Conservation (phyloP, 2,113 vertebrate species). For the Xiphophorus maculatus region DNA sequence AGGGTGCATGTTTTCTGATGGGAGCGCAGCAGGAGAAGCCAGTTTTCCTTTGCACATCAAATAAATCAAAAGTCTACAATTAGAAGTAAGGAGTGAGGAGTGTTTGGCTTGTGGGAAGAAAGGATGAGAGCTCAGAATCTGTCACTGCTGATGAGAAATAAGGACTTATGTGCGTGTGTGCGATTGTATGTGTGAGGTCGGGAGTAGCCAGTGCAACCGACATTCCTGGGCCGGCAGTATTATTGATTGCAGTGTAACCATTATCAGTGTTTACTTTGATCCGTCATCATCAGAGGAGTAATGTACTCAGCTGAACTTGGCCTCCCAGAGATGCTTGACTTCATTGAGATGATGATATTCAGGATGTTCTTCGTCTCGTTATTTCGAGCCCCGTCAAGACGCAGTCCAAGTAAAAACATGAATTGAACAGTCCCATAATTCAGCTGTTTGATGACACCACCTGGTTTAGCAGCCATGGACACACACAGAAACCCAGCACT, state of each 20-base stretch:
- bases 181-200: constrained; percentile 71
- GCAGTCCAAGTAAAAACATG: constrained; percentile 12
- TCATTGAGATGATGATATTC: constrained; percentile 38
- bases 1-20: constrained; percentile 60
- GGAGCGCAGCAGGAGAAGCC: constrained; percentile 49
- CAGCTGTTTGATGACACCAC: constrained; percentile 52
- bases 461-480: constrained; percentile 43
- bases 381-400: constrained; percentile 27
- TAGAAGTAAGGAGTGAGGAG: constrained; percentile 66
- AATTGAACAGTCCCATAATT: constrained; percentile 19
- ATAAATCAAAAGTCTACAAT: constrained; percentile 75
- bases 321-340: constrained; percentile 37
- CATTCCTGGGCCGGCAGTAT: constrained; percentile 70
- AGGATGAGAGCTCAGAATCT: constrained; percentile 72
- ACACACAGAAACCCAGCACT: constrained; percentile 11
- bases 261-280: constrained; percentile 76
- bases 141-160: constrained; percentile 70
- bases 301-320: constrained; percentile 59
- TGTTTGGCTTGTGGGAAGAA: constrained; percentile 77
- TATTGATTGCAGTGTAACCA: constrained; percentile 70
- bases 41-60: constrained; percentile 67
- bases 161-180: constrained; percentile 28
- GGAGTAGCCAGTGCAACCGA: constrained; percentile 64
- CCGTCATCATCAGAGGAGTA: constrained; percentile 61
- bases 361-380: constrained; percentile 36